Conservation (phyloP, 2,888 invertebrate genomes). For the Agonopterix subpropinquella region DNA sequence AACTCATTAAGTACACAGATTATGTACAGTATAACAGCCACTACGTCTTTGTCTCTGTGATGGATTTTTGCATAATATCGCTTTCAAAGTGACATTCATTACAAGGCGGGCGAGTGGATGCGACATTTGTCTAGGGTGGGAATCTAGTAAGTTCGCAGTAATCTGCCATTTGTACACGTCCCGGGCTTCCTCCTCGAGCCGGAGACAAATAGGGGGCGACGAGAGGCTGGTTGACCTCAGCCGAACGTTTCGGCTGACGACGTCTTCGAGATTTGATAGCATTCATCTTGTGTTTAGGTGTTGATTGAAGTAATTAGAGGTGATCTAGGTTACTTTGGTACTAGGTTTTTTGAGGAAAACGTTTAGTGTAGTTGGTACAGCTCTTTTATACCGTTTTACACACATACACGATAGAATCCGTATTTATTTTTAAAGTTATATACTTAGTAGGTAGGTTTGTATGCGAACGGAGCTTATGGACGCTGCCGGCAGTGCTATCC, state of each 20-base stretch:
- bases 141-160: constrained; percentile 47
- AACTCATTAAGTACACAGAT: no score
- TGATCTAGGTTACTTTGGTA: neutral
- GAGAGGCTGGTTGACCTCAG: constrained; percentile 30
- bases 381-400: no score
- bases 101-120: constrained; percentile 28
- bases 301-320: neutral
- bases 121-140: constrained; percentile 36
- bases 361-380: no score
- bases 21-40: no score
- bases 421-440: no score
- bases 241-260: constrained; percentile 15
- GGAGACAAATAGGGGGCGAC: constrained; percentile 39
- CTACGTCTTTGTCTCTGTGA: constrained; percentile 29
- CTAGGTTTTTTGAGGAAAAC: no score
- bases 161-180: constrained; percentile 60
- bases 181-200: constrained; percentile 28
- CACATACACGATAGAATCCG: no score
- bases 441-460: no score
- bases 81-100: constrained; percentile 46
- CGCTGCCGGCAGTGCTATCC: no score
- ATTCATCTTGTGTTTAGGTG: neutral
- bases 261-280: no score
- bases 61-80: constrained; percentile 38
- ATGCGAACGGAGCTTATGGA: no score